phyloP scores from a whole-genome alignment of 2,797 vertebrate genomes.

The Sternotherus odoratus region DNA sequence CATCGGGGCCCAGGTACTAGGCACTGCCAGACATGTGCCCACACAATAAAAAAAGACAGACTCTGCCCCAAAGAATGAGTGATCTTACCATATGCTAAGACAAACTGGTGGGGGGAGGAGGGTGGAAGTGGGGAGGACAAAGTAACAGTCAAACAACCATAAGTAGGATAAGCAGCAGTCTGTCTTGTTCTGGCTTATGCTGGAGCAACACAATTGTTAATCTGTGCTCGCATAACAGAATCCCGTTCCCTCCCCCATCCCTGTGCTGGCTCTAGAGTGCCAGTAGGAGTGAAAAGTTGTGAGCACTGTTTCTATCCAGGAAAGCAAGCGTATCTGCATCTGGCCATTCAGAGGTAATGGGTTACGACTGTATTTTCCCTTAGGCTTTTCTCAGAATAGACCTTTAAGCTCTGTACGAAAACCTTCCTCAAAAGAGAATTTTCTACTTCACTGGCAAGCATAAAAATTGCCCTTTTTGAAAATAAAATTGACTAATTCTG shows the following conservation, averaged over 20 bases:
- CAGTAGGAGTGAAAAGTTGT: background rate
- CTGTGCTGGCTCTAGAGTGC: background rate
- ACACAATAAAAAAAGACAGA: background rate
- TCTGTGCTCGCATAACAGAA: fast-evolving
- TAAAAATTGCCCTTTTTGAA: background rate
- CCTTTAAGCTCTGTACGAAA: background rate
- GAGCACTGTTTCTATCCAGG: background rate
- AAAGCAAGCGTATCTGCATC: background rate
- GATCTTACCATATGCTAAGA: background rate
- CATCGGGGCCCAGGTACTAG: background rate
- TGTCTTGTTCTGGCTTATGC: background rate
- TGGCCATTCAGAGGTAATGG: background rate
- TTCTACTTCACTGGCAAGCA: background rate
- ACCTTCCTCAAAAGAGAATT: background rate
- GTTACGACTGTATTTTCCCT: background rate
- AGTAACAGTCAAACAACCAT: background rate
- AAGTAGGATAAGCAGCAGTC: background rate
- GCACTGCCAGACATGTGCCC: too few species aligned
- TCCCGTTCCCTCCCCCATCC: fast-evolving
- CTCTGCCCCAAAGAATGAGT: background rate
- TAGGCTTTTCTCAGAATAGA: background rate
- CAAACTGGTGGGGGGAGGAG: background rate
- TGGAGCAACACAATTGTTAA: background rate
- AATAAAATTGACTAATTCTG: background rate
- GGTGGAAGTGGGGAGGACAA: background rate